Conservation (phyloP, 2,888 invertebrate genomes). For the Tetragonula carbonaria region DNA sequence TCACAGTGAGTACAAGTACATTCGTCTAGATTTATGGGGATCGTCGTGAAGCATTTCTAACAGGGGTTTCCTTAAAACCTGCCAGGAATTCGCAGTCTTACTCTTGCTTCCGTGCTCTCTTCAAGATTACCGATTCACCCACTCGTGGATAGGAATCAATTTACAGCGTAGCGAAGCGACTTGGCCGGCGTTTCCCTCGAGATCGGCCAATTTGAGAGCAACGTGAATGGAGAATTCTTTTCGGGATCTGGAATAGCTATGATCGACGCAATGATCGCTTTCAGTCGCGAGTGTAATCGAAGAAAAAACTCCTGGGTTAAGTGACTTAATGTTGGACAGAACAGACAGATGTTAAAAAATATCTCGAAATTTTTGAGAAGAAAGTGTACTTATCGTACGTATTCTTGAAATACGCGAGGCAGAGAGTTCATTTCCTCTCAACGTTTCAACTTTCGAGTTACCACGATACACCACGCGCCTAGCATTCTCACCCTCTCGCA, state of each 20-base stretch:
- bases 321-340: too few relatives aligned
- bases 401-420: too few relatives aligned
- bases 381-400: too few relatives aligned
- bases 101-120: slow-evolving; percentile 1
- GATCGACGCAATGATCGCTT: not conserved
- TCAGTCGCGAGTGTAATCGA: too few relatives aligned
- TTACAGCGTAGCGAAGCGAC: slow-evolving; percentile 15
- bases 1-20: slow-evolving; percentile 46
- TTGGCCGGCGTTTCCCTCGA: slow-evolving; percentile 8
- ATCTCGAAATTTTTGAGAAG: too few relatives aligned
- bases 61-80: slow-evolving; percentile 46
- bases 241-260: slow-evolving; percentile 37
- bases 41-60: slow-evolving; percentile 41
- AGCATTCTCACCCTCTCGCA: not conserved
- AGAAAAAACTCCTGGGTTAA: too few relatives aligned
- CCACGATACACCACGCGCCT: not conserved
- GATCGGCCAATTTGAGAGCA: slow-evolving; percentile 50
- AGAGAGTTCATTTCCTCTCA: not conserved
- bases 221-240: slow-evolving; percentile 36
- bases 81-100: slow-evolving; percentile 46
- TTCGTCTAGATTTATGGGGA: slow-evolving; percentile 46
- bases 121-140: not conserved
- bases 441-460: not conserved
- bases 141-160: slow-evolving; percentile 33
- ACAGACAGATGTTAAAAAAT: too few relatives aligned